These are phyloP conservation scores for Peromyscus polionotus DNA, from an alignment of 2,113 vertebrate genomes.

Conservation along the genomic window DNA sequence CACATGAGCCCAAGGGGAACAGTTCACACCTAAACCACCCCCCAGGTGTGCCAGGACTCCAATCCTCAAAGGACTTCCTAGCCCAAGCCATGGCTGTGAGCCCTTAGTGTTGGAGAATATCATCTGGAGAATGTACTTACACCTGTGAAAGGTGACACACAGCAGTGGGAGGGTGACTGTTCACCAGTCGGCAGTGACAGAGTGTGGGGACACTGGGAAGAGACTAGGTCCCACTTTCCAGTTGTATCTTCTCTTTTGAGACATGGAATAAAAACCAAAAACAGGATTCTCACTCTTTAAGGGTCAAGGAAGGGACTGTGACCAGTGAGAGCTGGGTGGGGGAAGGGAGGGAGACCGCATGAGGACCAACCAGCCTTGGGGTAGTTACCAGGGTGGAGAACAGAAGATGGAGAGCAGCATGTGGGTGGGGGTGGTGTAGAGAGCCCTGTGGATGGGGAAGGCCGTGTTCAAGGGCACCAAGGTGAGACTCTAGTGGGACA, in stretches of 20 bases:
- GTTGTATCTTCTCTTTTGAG: neutral
- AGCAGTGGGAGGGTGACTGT: neutral
- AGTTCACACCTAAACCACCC: neutral
- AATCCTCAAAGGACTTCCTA: neutral
- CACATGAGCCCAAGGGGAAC: neutral
- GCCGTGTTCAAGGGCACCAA: too few species aligned
- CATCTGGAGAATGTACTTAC: neutral
- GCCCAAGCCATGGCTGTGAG: neutral
- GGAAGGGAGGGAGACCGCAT: neutral
- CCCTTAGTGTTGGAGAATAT: neutral
- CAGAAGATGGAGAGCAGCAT: neutral
- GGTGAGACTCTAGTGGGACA: neutral
- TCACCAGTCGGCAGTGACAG: neutral
- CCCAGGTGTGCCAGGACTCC: neutral
- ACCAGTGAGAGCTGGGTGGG: neutral
- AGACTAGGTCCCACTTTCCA: neutral
- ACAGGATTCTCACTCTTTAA: neutral
- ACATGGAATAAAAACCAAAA: neutral
- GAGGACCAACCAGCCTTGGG: neutral
- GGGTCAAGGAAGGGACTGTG: neutral
- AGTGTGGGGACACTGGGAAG: neutral
- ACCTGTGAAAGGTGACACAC: too few species aligned
- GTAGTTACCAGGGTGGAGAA: neutral
- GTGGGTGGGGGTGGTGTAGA: neutral
- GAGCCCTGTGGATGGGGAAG: neutral